These are phyloP conservation scores for Drosophila albomicans DNA, from an alignment of 1,140 invertebrate species.

Conservation along the genomic window DNA sequence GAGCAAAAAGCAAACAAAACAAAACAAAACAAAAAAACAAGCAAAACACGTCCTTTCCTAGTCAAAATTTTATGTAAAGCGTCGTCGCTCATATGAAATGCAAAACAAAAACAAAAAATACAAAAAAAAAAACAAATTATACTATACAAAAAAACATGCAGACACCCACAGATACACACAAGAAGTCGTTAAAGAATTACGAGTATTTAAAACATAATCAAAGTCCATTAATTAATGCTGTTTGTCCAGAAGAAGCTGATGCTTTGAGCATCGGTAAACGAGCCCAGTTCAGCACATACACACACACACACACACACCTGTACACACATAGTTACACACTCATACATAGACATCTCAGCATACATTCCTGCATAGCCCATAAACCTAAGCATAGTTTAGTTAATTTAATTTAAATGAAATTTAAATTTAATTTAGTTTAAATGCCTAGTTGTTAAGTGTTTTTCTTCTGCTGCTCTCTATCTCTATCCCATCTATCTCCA, in stretches of 20 bases:
- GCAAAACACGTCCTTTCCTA: conserved; percentile 80
- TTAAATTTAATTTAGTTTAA: conserved; percentile 83
- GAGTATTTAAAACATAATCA: conserved; percentile 36
- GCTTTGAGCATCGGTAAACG: conserved; percentile 65
- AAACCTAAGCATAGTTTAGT: conserved; percentile 71
- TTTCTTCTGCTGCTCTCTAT: conserved; percentile 33
- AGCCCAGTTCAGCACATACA: conserved; percentile 46
- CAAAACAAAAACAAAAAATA: conserved; percentile 20
- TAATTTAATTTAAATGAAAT: conserved; percentile 84
- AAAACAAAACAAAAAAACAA: conserved; percentile 1
- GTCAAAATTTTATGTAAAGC: conserved; percentile 81
- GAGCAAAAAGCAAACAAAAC: conserved; percentile 10
- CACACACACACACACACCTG: conserved; percentile 8
- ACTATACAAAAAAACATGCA: conserved; percentile 7
- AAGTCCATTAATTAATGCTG: conserved; percentile 38
- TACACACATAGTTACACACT: conserved; percentile 25
- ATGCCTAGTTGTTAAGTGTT: conserved; percentile 73
- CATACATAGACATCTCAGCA: conserved; percentile 43
- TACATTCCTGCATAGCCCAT: conserved; percentile 73
- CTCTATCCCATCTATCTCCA: conserved; percentile 9
- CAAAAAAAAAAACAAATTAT: conserved; percentile 3
- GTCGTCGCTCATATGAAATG: conserved; percentile 42
- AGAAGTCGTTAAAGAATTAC: conserved; percentile 30
- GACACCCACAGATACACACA: not conserved
- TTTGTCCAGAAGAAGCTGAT: conserved; percentile 41